Base-by-base conservation (phyloP, 1,140 invertebrate genomes). In the Cherax quadricarinatus region DNA sequence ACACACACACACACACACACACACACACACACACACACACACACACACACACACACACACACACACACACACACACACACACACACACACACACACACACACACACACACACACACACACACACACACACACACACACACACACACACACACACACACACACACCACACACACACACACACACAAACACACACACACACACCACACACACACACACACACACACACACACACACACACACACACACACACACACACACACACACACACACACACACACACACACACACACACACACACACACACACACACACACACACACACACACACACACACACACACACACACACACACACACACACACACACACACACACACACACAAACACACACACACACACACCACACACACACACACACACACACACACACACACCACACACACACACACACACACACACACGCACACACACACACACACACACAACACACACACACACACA, bases 41-140 rank as follows among this genome's bases (percentile, higher is more conserved):
- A 78, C 75, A n/a, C 21, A 78, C n/a, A 41, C 75, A 78, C 10
- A 78, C 75, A 78, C 75, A 78, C 75, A 78, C 75, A 78, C 75
- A 78, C 75, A 78, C 75, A 78, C 75, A 78, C 75, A 78, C 75
- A 78, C 75, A 78, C 75, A 78, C 75, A 78, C 75, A 78, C 75
- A 78, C 75, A 78, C 75, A 78, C 75, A 78, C 75, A 78, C 75
- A 78, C 75, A 78, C 75, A 78, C 75, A 78, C 75, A n/a, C 4
- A 78, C 75, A 78, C 75, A 78, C 75, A 78, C 75, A 78, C 30
- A 41, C 30, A 41, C 30, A 41, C 30, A 41, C 30, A 41, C 30
- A 41, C 30, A 41, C 30, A 41, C 30, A 41, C 0, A 41, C 30
- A 41, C 30, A 41, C 30, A 41, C 30, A 41, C 0, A 41, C 30